Evolutionary conservation across 2,113 vertebrate genomes (phyloP).

Genomic region (Megaceryle maxima): DNA sequence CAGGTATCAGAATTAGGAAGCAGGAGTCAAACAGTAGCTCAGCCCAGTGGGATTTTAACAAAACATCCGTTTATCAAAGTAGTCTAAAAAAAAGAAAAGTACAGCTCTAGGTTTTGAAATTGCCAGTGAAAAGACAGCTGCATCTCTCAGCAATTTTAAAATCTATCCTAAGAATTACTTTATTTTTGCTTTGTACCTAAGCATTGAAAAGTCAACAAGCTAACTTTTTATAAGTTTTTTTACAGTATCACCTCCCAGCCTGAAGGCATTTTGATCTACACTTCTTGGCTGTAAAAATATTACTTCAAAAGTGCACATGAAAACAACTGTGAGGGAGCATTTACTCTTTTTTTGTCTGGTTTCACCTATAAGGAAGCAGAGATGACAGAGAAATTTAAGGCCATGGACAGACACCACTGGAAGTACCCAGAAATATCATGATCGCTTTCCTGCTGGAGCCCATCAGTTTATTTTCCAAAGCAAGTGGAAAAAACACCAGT

Average conservation of each 20-base stretch:
- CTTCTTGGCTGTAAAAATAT: background rate
- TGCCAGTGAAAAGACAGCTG: background rate
- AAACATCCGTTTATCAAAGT: constrained; percentile 27
- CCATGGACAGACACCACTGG: background rate
- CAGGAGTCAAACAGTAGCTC: background rate
- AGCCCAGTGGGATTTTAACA: background rate
- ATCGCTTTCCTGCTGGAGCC: background rate
- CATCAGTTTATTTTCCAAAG: background rate
- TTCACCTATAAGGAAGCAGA: background rate
- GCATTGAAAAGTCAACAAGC: background rate
- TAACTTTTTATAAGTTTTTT: background rate
- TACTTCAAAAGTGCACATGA: background rate
- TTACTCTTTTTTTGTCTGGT: background rate
- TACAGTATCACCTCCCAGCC: background rate
- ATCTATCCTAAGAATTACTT: background rate
- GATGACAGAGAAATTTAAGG: background rate
- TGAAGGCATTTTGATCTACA: background rate
- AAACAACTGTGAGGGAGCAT: background rate
- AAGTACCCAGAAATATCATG: background rate
- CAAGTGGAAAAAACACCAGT: background rate
- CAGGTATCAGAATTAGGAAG: background rate
- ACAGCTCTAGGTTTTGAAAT: background rate
- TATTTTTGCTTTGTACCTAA: background rate
- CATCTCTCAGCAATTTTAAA: background rate
- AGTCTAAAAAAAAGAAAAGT: background rate